phyloP scores from a whole-genome alignment of 2,888 invertebrate genomes.

The Shargacucullia verbasci region DNA sequence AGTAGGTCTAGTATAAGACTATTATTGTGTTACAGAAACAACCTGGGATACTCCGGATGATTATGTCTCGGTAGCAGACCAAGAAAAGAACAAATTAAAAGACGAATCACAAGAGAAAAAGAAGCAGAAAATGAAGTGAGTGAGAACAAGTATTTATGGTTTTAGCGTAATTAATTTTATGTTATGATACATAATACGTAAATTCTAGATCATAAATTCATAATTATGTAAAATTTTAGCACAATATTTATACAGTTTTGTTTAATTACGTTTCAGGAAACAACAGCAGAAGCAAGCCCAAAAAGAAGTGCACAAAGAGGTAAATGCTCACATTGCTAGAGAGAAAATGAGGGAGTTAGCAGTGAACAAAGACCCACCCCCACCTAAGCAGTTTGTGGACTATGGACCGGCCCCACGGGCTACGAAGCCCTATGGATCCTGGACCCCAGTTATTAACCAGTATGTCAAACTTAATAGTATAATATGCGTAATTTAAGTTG shows the following conservation, averaged over 20 bases:
- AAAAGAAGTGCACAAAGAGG: slow-evolving; percentile 74
- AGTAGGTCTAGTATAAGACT: too few species aligned
- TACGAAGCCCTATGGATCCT: slow-evolving; percentile 93
- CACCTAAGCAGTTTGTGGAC: slow-evolving; percentile 40
- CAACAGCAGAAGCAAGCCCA: slow-evolving; percentile 77
- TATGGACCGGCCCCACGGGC: slow-evolving; percentile 89
- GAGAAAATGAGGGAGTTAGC: slow-evolving; percentile 86
- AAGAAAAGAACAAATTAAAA: slow-evolving; percentile 87
- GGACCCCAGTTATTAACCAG: slow-evolving; percentile 91
- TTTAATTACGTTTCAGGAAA: slow-evolving; percentile 63
- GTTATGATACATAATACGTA: too few species aligned
- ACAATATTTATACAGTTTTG: too few species aligned
- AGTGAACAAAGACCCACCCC: slow-evolving; percentile 73
- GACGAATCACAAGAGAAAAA: slow-evolving; percentile 70
- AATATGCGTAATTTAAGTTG: too few species aligned
- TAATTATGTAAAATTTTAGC: too few species aligned
- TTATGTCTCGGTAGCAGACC: slow-evolving; percentile 91
- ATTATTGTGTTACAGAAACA: slow-evolving; percentile 89
- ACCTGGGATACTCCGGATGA: slow-evolving; percentile 94
- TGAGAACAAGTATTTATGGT: too few species aligned
- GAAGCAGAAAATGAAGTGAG: slow-evolving; percentile 76
- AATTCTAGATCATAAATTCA: too few species aligned
- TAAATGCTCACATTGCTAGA: slow-evolving; percentile 78
- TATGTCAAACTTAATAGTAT: slow-evolving; percentile 72
- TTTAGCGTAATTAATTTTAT: too few species aligned